Base-by-base conservation (phyloP, 2,888 invertebrate species). In the Acanthosepion pharaonis region DNA sequence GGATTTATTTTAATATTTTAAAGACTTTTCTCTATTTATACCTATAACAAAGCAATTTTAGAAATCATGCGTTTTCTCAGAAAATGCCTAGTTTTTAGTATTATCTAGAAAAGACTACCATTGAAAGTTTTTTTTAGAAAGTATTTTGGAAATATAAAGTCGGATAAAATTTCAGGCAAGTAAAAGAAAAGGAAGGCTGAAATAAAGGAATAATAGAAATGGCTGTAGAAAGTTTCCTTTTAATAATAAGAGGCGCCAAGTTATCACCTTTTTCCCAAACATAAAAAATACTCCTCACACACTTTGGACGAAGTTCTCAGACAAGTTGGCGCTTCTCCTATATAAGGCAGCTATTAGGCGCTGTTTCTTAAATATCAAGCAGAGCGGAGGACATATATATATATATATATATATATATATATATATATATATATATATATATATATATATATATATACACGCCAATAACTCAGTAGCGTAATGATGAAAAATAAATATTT, bases 221-320 rank as follows among this genome's bases (percentile, higher is more conserved):
- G n/a, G n/a, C 78, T 11, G n/a, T 33, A 78, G 11, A 78, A n/a
- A n/a, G n/a, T 78, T 78, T 78, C n/a, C n/a, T 78, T 78, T 78
- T 33, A n/a, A 78, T 78, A 33, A 78, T 78, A 33, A 33, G n/a
- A 78, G 78, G 78, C 78, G 78, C 78, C 78, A 78, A 78, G n/a
- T n/a, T n/a, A 78, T 78, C 78, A 59, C 78, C n/a, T 78, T 78
- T 78, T 78, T 78, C 78, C n/a, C 78, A 33, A n/a, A 78, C 78
- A 78, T 78, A 78, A 78, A 78, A 78, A 78, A n/a, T n/a, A 33
- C n/a, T 78, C 78, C n/a, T 78, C 78, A 78, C 78, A 78, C 78
- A 78, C n/a, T 78, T 78, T 15, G 15, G n/a, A 78, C n/a, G 11
- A 78, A n/a, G n/a, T 78, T 78, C 78, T 78, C 78, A 78, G 78